Conservation (phyloP, 2,113 vertebrate genomes). For the Gopherus flavomarginatus region DNA sequence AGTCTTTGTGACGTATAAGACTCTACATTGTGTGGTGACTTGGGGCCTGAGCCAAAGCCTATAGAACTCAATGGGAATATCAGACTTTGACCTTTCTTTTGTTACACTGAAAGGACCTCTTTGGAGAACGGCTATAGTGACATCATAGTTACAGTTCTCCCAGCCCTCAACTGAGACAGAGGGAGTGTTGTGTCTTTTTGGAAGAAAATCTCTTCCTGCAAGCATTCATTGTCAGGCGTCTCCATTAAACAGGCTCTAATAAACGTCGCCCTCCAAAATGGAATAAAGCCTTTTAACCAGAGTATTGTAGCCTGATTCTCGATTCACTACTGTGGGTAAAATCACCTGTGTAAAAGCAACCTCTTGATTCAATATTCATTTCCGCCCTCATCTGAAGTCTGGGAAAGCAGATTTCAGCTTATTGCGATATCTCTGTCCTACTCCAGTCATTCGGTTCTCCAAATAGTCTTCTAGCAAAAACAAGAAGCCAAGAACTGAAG, state of each 20-base stretch:
- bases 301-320: not conserved
- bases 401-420: not conserved
- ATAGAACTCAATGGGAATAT: not conserved
- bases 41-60: not conserved
- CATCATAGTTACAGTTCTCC: not conserved
- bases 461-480: not conserved
- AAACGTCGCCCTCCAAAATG: not conserved
- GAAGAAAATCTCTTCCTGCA: not conserved
- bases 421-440: not conserved
- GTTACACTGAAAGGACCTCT: not conserved
- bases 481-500: not conserved
- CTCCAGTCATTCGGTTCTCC: too few relatives aligned
- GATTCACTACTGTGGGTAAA: not conserved
- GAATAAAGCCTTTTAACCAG: not conserved
- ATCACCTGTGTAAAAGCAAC: not conserved
- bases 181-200: not conserved
- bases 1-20: not conserved
- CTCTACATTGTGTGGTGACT: not conserved
- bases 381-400: not conserved
- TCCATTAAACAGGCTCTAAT: not conserved
- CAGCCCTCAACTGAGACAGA: not conserved
- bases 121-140: not conserved
- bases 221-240: not conserved
- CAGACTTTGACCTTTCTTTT: not conserved
- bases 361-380: too few relatives aligned